Evolutionary conservation across 2,797 vertebrate species (phyloP), one percentile per base, ranked within the genome.

Genomic region (Hyperoplus immaculatus): DNA sequence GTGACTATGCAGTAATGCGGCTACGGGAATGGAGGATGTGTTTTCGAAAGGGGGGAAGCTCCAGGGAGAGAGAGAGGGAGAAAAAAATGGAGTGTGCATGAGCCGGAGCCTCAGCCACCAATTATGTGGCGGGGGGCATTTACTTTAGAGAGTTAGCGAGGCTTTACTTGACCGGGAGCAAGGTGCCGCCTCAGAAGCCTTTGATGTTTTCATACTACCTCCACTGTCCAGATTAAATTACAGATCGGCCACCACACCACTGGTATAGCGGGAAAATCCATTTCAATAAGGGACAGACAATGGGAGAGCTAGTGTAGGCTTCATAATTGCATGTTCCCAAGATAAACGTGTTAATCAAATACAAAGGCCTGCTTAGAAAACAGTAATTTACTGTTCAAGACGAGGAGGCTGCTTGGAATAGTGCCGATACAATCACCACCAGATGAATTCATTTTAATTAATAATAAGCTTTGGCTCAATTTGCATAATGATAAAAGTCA

Each of bases 331-430:
- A 90, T 91, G 94, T 94, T 94, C 90, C 90, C 86, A 89, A 90
- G 92, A 94, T 94, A 93, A 93, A 94, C 86, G 84, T 90, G 91
- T 93, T 93, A 93, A 94, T 94, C 92, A 92, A 93, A 92, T 81
- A 86, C 87, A 88, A 84, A 84, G 90, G 29, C 81, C 74, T 84
- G 90, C 88, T 92, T 88, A 81, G 87, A 90, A 94, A 94, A 92
- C 84, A 91, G 84, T 87, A 67, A 92, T 93, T 93, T 94, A 88
- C 69, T 82, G 75, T 81, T 77, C 0, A 21, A 82, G 79, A 73
- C 84, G 75, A 87, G 67, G 57, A 77, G 38, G 66, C 81, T 51
- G 70, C 77, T 85, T 72, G 69, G 85, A 92, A 88, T 89, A 88
- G 81, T 86, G 80, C 63, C 2, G 72, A 89, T 93, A 81, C 81